Conservation (phyloP, 2,113 vertebrate genomes). For the Acrocephalus arundinaceus region DNA sequence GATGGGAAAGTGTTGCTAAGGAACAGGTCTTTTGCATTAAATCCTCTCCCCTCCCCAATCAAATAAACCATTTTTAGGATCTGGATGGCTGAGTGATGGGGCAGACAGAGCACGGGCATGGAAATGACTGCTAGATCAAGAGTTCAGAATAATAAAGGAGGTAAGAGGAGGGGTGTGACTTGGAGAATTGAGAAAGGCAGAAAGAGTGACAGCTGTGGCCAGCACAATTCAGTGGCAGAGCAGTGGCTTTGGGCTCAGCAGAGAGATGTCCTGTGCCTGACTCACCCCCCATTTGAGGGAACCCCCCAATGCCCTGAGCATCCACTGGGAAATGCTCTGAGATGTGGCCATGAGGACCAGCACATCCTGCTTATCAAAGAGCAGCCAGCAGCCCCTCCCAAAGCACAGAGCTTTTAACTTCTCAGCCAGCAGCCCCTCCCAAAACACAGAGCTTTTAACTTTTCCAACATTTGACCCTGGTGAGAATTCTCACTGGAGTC, state of each 20-base stretch:
- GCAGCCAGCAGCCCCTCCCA: neutral
- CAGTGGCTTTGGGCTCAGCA: neutral
- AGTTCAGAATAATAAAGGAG: neutral
- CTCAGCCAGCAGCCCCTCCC: neutral
- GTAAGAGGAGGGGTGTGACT: neutral
- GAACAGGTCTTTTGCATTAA: conserved; percentile 2
- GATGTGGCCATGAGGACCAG: neutral
- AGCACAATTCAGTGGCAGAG: neutral
- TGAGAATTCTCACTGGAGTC: neutral
- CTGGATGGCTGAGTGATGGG: neutral
- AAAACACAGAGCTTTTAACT: neutral
- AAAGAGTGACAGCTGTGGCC: neutral
- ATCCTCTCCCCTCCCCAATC: neutral
- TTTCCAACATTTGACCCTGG: neutral
- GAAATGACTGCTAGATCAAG: neutral
- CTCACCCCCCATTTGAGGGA: neutral
- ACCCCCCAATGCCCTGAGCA: neutral
- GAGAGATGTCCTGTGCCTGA: neutral
- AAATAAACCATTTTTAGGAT: conserved; percentile 8
- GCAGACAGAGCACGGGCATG: neutral
- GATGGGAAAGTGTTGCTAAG: conserved; percentile 47
- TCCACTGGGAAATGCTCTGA: neutral
- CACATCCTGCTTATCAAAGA: neutral
- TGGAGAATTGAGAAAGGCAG: neutral
- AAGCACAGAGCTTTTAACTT: neutral